Percentiles rank a stretch among this genome's conserved stretches.
Evolutionary conservation across 2,113 vertebrate genomes (phyloP).

Genomic region (Rhodinocichla rosea): DNA sequence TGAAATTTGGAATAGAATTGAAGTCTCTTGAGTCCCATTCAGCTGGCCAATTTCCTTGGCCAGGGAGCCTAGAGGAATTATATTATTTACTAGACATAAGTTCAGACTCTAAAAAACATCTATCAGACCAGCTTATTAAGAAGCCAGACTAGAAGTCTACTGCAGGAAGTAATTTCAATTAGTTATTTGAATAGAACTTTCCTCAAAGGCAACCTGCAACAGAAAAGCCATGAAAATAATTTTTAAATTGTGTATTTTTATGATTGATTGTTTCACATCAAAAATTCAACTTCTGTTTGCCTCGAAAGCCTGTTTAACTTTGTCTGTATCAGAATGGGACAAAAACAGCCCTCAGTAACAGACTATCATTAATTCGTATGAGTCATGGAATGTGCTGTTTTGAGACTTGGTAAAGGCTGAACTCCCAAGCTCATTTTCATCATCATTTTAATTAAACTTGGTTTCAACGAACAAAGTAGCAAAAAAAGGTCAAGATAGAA

Average conservation of each 20-base stretch:
- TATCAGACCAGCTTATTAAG: neutral
- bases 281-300: neutral
- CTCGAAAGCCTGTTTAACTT: neutral
- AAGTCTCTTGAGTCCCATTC: neutral
- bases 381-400: neutral
- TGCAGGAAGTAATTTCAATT: neutral
- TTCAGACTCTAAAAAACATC: neutral
- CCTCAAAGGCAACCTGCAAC: neutral
- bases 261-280: neutral
- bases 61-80: neutral
- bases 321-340: neutral
- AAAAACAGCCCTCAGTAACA: neutral
- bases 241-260: neutral
- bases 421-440: neutral
- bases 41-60: neutral
- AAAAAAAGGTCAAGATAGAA: neutral
- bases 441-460: neutral
- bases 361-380: neutral
- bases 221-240: neutral
- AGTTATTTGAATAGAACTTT: neutral
- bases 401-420: neutral
- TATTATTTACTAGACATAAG: neutral
- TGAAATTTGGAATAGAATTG: neutral
- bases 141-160: neutral
- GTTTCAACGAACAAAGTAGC: neutral